phyloP scores from a whole-genome alignment of 2,113 vertebrate species.

The Puffinus mauretanicus region DNA sequence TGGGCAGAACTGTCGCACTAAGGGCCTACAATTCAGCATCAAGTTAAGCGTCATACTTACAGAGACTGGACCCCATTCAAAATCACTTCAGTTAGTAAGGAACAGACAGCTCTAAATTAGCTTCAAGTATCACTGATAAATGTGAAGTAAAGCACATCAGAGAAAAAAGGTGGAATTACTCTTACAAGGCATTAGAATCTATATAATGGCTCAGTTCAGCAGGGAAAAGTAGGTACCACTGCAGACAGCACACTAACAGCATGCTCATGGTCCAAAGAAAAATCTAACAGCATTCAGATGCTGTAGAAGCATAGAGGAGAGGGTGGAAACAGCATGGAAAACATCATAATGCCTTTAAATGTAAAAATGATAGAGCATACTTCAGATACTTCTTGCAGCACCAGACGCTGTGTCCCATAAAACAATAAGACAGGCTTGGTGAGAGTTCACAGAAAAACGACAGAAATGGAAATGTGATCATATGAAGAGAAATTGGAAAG shows the following conservation, averaged over 20 bases:
- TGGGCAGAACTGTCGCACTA: not conserved
- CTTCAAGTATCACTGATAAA: not conserved
- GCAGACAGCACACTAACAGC: not conserved
- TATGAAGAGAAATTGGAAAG: not conserved
- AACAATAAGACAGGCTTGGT: not conserved
- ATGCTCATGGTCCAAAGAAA: not conserved
- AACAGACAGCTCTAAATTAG: not conserved
- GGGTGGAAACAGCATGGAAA: not conserved
- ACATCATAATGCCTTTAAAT: not conserved
- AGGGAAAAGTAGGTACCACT: not conserved
- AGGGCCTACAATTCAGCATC: not conserved
- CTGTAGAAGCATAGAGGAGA: not conserved
- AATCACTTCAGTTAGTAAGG: not conserved
- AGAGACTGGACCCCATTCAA: not conserved
- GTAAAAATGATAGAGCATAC: not conserved
- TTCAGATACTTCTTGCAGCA: not conserved
- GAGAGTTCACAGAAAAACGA: slow-evolving; percentile 20
- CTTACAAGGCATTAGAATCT: not conserved
- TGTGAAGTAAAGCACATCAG: not conserved
- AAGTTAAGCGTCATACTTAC: not conserved
- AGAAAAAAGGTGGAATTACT: not conserved
- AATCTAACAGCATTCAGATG: not conserved
- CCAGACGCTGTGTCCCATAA: not conserved
- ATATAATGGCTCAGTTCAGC: not conserved
- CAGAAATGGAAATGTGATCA: slow-evolving; percentile 7